Base-by-base conservation (phyloP, 2,797 vertebrate species). In the Toxotes lorentzi region DNA sequence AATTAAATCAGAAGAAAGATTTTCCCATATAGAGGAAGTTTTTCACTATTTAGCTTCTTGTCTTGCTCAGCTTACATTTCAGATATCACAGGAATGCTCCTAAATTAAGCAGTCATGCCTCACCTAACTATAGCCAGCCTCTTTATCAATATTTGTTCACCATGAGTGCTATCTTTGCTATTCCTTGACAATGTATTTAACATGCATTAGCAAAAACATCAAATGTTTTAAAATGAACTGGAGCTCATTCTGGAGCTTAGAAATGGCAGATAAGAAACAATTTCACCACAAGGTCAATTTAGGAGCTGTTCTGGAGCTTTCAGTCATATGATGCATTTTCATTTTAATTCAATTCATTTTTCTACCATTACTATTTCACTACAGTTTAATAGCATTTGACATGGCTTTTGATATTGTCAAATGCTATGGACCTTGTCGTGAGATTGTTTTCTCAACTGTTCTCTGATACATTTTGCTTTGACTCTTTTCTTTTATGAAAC, bases 1-100 rank as follows among this genome's bases (percentile, higher is more conserved):
- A 66, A 53, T 78, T 73, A 66, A 58, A 75, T 62, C 45, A 41
- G 24, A 13, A 53, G 9, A 47, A 34, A 48, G 23, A 21, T 61
- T 30, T 30, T 4, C 23, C 27, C 6, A 38, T 10, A 11, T 23
- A 14, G 59, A 62, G 61, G 19, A 48, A 23, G 0, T 57, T 70
- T 54, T 70, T 51, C 34, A 30, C 32, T 38, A 27, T 65, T 48
- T 23, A 6, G 19, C 16, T 72, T 60, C 30, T 53, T 24, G 11
- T 11, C 40, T 61, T 19, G 19, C 17, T 38, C 5, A 40, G 7
- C 21, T 34, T 50, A 23, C 48, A 61, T 38, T 61, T 17, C 14
- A 41, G 3, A 40, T 13, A 60, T 60, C 35, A 60, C 7, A 27
- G 7, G 34, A 8, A 57, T 21, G 5, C 27, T 1, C 38, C 48